phyloP scores from a whole-genome alignment of 2,797 vertebrate species.

The Rallus crepitans region DNA sequence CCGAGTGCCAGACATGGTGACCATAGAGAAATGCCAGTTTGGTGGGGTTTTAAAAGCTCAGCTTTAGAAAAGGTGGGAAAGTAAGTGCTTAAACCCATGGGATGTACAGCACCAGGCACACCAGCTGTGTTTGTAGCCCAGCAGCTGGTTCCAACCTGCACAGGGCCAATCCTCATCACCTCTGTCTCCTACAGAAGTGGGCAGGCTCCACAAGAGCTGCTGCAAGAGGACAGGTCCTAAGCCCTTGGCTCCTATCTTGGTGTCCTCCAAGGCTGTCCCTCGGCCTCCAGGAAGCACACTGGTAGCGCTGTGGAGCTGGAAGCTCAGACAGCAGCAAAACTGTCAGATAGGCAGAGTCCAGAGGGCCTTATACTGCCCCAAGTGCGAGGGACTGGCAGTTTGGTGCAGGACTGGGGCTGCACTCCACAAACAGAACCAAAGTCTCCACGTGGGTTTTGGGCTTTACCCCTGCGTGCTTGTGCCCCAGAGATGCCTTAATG shows the following conservation, averaged over 20 bases:
- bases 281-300: accelerated
- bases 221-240: accelerated
- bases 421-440: neutral
- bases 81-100: neutral
- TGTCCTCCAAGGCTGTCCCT: neutral
- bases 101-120: neutral
- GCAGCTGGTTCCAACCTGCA: neutral
- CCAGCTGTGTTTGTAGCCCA: neutral
- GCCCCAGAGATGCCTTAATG: neutral
- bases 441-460: neutral
- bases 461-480: neutral
- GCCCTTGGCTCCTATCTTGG: accelerated
- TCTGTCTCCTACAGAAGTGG: accelerated
- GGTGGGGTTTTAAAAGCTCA: neutral
- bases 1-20: neutral
- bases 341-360: neutral
- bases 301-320: neutral
- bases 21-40: accelerated
- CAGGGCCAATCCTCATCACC: neutral
- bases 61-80: neutral
- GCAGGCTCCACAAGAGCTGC: neutral
- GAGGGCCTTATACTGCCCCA: accelerated
- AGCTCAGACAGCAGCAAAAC: neutral
- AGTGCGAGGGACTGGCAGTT: accelerated
- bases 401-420: neutral